These are phyloP conservation scores for Girardinus metallicus DNA, from an alignment of 2,797 vertebrate genomes.

Conservation along the genomic window DNA sequence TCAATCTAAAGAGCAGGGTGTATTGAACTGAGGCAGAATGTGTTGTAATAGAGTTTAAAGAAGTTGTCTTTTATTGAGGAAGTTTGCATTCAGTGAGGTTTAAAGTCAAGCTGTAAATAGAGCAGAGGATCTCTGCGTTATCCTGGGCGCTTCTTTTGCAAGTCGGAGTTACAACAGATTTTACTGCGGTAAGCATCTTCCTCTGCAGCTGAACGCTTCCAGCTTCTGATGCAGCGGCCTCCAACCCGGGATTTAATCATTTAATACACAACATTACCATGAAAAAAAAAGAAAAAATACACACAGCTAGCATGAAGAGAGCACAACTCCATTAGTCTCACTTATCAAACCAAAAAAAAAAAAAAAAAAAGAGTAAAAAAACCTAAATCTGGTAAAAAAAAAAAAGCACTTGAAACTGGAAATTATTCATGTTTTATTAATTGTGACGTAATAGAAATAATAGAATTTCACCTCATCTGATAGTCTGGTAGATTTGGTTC, in stretches of 20 bases:
- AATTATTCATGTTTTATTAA: no score
- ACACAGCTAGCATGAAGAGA: conserved; percentile 60
- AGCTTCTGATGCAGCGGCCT: conserved; percentile 61
- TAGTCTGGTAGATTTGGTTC: no score
- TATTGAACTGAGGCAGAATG: conserved; percentile 36
- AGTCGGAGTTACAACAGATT: conserved; percentile 47
- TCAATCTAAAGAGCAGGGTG: conserved; percentile 38
- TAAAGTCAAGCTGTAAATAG: conserved; percentile 50
- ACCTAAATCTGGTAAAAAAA: no score
- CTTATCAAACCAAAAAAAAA: conserved; percentile 38
- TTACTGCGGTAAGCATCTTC: conserved; percentile 54
- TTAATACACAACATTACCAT: conserved; percentile 69
- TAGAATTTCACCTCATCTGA: no score
- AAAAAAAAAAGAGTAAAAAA: no score
- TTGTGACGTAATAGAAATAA: no score
- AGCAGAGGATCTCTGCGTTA: conserved; percentile 34
- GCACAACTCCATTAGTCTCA: conserved; percentile 58
- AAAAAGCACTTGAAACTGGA: no score
- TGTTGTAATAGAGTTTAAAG: conserved; percentile 35
- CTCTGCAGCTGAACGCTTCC: conserved; percentile 46
- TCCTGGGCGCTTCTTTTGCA: conserved; percentile 40
- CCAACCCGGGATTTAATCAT: conserved; percentile 69
- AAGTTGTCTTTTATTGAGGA: conserved; percentile 39
- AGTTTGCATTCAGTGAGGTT: conserved; percentile 34
- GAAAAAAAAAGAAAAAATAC: conserved; percentile 41